Conservation (phyloP, 2,888 invertebrate genomes). For the Ochropacha duplaris region DNA sequence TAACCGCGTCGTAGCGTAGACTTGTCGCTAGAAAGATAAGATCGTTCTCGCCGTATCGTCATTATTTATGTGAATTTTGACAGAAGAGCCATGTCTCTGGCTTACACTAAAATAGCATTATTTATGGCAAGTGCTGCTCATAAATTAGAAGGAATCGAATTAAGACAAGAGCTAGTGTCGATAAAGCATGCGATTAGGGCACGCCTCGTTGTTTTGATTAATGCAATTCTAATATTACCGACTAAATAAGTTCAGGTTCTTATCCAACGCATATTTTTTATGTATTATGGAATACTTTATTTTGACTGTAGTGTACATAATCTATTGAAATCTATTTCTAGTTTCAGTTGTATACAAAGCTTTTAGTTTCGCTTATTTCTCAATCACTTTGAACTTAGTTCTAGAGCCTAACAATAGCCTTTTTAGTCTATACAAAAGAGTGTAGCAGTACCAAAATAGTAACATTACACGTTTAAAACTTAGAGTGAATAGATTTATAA, state of each 20-base stretch:
- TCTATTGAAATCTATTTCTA: background rate
- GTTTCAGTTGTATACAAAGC: too few species aligned
- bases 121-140: conserved; percentile 70
- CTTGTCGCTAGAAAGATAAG: conserved; percentile 67
- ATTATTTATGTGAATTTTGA: conserved; percentile 82
- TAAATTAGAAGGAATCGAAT: conserved; percentile 76
- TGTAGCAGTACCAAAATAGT: background rate
- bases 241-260: too few species aligned
- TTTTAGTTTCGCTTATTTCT: background rate
- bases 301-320: background rate
- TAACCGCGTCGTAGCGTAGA: conserved; percentile 70
- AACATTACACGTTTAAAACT: too few species aligned
- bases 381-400: too few species aligned
- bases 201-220: conserved; percentile 69
- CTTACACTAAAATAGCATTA: conserved; percentile 70
- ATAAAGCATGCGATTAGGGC: conserved; percentile 69
- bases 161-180: conserved; percentile 76
- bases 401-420: background rate
- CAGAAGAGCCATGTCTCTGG: conserved; percentile 57
- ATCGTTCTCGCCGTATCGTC: conserved; percentile 66
- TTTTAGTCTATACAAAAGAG: background rate
- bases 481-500: background rate
- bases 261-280: conserved; percentile 14
- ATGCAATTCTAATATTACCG: conserved; percentile 52
- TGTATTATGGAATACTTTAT: background rate